These are phyloP conservation scores for Teleiodes luculella DNA, from an alignment of 2,888 invertebrate genomes.

Conservation along the genomic window DNA sequence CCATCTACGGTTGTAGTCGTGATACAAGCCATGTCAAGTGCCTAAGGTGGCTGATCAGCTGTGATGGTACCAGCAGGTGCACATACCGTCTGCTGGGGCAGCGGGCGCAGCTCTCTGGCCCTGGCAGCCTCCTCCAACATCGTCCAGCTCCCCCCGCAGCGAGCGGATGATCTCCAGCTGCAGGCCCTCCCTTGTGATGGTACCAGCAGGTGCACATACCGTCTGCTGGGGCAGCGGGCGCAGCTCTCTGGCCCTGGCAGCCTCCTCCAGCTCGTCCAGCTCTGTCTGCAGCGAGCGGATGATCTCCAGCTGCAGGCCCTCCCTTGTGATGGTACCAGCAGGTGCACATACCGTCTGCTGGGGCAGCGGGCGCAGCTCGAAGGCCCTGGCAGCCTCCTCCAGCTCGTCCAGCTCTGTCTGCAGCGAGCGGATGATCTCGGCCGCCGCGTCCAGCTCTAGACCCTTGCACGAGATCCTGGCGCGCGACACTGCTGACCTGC, in stretches of 20 bases:
- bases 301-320: conserved; percentile 90
- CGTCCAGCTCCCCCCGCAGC: conserved; percentile 80
- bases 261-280: conserved; percentile 84
- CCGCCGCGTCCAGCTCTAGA: conserved; percentile 90
- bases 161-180: conserved; percentile 90
- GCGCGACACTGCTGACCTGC: conserved; percentile 79
- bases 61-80: conserved; percentile 79
- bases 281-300: conserved; percentile 83
- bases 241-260: conserved; percentile 76
- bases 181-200: conserved; percentile 89
- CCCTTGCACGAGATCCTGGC: conserved; percentile 89
- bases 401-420: conserved; percentile 82
- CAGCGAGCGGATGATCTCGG: conserved; percentile 88
- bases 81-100: neutral
- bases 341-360: conserved; percentile 2
- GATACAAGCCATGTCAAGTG: too few species aligned
- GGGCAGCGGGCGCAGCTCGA: conserved; percentile 47
- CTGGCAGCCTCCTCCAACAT: conserved; percentile 87
- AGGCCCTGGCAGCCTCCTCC: conserved; percentile 84
- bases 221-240: neutral
- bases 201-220: neutral
- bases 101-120: conserved; percentile 36
- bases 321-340: conserved; percentile 90
- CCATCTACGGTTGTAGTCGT: too few species aligned
- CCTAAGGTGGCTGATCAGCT: conserved; percentile 86